Base-by-base conservation (phyloP, 1,140 invertebrate species). In the Calliphora vicina region DNA sequence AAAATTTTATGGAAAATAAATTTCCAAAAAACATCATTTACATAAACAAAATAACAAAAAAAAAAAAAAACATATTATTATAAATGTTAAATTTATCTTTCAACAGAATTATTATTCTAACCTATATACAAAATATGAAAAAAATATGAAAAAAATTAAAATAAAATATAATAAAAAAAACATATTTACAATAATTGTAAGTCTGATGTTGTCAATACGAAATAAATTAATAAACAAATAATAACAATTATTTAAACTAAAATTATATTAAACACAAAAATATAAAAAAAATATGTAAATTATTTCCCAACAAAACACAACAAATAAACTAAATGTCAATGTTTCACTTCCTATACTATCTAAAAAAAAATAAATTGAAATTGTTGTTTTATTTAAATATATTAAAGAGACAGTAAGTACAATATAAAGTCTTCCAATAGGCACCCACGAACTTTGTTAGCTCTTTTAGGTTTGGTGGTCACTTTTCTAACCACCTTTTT, bases 191-290 rank as follows among this genome's bases (percentile, higher is more conserved):
- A 82, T 82, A 82, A 88, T 89, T 87, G 87, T 87, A 89, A 89
- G 88, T 87, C 88, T 89, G 88, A 89, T 86, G 88, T 88, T 84
- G 87, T 88, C 88, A 89, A 89, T 89, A 88, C 45, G 74, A 78
- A 76, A 76, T 78, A 25, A 43, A 76, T 42, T 35, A 13, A 78
- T 43, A 67, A 78, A 23, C 13, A n/a, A 42, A 76, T 17, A 76
- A 23, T 12, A 78, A 43, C 45, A 76, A 76, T 20, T 42, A 76
- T 57, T n/a, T n/a, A n/a, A 57, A 57, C 1, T 23, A 20, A 8
- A 67, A 23, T 67, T 67, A 20, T 23, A 67, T 23, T 23, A 78
- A 78, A 43, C 35, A 27, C 29, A 78, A 43, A 43, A 20, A 78
- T 45, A 20, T 43, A 45, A 78, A 43, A 43, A 20, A 78, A 78